Percentiles rank a stretch among this genome's conserved stretches.
Evolutionary conservation across 2,888 invertebrate genomes (phyloP).

Genomic region (Azorinus chamasolen): DNA sequence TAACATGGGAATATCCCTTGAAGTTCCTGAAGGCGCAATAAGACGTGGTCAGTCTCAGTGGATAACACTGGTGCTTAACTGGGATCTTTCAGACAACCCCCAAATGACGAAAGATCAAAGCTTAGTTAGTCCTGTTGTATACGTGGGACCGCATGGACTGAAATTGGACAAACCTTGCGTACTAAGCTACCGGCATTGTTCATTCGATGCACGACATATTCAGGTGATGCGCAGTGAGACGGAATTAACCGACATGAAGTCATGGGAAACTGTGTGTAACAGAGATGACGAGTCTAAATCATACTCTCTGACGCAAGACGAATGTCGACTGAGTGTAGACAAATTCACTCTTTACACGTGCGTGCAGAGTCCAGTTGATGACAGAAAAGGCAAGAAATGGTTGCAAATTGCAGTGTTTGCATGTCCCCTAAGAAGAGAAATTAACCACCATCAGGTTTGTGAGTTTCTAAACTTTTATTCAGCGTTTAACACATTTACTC

Average conservation of each 20-base stretch:
- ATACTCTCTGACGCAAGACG: constrained; percentile 63
- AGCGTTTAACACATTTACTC: too few relatives aligned
- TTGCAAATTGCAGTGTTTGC: constrained; percentile 73
- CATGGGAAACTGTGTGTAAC: constrained; percentile 57
- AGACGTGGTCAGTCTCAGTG: constrained; percentile 47
- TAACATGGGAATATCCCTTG: constrained; percentile 72
- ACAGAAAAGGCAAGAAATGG: constrained; percentile 68
- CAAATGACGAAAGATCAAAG: constrained; percentile 62
- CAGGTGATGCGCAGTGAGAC: constrained; percentile 70
- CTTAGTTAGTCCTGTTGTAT: constrained; percentile 74
- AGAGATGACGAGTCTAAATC: constrained; percentile 17
- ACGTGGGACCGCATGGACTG: constrained; percentile 73
- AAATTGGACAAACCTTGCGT: constrained; percentile 66
- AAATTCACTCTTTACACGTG: constrained; percentile 71
- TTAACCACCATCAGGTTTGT: constrained; percentile 70
- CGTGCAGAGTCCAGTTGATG: constrained; percentile 56
- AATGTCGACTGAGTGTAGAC: constrained; percentile 65
- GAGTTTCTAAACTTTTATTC: too few relatives aligned
- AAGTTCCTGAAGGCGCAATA: constrained; percentile 68
- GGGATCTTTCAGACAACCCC: constrained; percentile 75
- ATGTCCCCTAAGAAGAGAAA: constrained; percentile 56
- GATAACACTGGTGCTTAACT: constrained; percentile 69
- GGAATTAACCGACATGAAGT: constrained; percentile 54
- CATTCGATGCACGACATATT: constrained; percentile 69
- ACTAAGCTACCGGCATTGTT: constrained; percentile 70